phyloP scores from a whole-genome alignment of 2,888 invertebrate genomes.

The Tachina lurida region DNA sequence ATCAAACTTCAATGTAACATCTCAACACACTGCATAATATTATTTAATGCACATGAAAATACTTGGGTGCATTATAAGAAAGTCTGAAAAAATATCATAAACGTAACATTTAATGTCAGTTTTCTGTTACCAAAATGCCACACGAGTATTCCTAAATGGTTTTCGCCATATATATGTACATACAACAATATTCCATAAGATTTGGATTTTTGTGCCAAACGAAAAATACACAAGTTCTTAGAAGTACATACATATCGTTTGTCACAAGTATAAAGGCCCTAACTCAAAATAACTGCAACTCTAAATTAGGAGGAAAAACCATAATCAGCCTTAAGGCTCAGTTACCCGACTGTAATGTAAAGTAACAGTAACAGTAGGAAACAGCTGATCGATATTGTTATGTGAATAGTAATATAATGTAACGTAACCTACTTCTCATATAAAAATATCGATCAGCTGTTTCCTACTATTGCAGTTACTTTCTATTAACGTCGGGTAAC shows the following conservation, averaged over 20 bases:
- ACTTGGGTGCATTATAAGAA: constrained; percentile 8
- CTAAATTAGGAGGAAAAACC: no score
- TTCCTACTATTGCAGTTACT: no score
- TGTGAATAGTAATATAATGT: no score
- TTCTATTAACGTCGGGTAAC: no score
- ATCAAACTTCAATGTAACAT: constrained; percentile 62
- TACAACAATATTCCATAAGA: constrained; percentile 29
- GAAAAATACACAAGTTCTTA: neutral
- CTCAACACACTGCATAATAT: constrained; percentile 46
- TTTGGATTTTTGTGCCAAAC: constrained; percentile 18
- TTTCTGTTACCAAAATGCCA: neutral
- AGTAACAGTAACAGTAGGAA: no score
- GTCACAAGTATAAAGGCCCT: no score
- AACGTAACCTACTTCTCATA: no score
- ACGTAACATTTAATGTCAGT: constrained; percentile 23
- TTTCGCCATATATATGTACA: constrained; percentile 1
- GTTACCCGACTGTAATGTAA: no score
- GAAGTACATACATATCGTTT: neutral
- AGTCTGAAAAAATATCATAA: constrained; percentile 14
- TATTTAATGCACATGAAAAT: constrained; percentile 42
- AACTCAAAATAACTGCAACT: no score
- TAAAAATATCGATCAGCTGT: no score
- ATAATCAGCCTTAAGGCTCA: no score
- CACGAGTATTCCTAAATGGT: neutral
- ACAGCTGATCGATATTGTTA: no score